phyloP scores from a whole-genome alignment of 2,888 invertebrate genomes.

The Cheiracanthium punctorium region DNA sequence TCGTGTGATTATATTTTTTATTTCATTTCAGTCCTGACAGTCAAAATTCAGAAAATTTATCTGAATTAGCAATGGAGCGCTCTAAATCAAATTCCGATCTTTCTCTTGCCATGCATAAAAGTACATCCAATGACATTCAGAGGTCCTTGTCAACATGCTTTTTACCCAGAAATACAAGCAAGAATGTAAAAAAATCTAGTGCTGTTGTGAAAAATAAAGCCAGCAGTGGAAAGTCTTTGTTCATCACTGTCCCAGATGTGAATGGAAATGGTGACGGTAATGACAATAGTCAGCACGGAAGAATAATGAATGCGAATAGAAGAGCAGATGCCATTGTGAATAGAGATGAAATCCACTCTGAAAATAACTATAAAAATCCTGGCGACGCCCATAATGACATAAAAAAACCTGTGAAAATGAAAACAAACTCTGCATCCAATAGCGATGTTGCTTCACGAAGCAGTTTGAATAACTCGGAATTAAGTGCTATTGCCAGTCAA shows the following conservation, averaged over 20 bases:
- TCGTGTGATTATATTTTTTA: background rate
- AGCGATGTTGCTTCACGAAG: background rate
- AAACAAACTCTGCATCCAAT: background rate
- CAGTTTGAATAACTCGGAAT: background rate
- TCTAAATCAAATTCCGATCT: conserved; percentile 1
- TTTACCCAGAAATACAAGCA: background rate
- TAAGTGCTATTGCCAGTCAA: background rate
- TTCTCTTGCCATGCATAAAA: too few relatives aligned
- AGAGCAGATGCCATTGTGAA: background rate
- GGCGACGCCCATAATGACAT: background rate
- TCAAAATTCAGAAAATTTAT: background rate
- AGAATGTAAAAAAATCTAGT: background rate
- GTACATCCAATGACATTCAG: background rate
- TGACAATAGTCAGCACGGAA: conserved; percentile 44
- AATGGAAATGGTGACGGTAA: conserved; percentile 56
- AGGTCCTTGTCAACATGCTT: background rate
- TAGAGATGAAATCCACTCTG: background rate
- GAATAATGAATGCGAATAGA: background rate
- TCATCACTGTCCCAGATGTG: conserved; percentile 34
- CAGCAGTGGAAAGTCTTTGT: background rate
- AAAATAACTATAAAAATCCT: background rate
- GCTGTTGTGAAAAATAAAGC: background rate
- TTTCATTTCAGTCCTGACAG: background rate
- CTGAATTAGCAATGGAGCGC: background rate
- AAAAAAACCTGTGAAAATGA: background rate